These are phyloP conservation scores for Gonatopus flavifemur DNA, from an alignment of 1,140 invertebrate genomes.

Conservation along the genomic window DNA sequence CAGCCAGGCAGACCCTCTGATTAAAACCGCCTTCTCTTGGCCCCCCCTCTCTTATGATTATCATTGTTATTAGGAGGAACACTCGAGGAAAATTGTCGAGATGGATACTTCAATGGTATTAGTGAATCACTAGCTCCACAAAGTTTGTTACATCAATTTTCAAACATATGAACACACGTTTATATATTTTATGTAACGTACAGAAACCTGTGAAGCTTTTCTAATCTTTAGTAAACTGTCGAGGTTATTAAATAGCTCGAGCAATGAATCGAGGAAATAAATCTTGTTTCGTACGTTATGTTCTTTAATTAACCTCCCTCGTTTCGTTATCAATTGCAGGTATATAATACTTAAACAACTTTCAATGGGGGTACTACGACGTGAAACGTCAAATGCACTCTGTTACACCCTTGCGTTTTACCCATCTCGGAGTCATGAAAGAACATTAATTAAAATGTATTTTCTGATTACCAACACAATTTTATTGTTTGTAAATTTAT, in stretches of 20 bases:
- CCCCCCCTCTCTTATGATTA: slow-evolving; percentile 30
- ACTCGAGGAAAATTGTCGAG: slow-evolving; percentile 18
- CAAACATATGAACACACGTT: too few species aligned
- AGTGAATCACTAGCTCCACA: too few species aligned
- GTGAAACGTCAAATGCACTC: too few species aligned
- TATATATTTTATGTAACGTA: neutral
- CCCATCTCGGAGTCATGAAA: too few species aligned
- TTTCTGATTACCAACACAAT: too few species aligned
- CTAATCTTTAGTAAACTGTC: slow-evolving; percentile 35
- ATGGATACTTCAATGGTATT: too few species aligned
- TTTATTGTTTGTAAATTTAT: too few species aligned
- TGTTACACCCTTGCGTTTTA: too few species aligned
- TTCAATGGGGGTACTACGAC: too few species aligned
- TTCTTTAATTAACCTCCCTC: slow-evolving; percentile 31
- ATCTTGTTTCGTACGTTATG: slow-evolving; percentile 13
- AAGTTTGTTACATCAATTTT: too few species aligned
- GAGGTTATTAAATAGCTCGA: slow-evolving; percentile 35
- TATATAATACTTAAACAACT: too few species aligned
- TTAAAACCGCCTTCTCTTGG: slow-evolving; percentile 39
- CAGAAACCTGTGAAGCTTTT: slow-evolving; percentile 8
- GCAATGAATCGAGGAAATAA: slow-evolving; percentile 23
- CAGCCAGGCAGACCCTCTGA: slow-evolving; percentile 37
- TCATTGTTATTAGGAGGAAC: slow-evolving; percentile 39
- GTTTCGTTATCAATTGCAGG: slow-evolving; percentile 19
- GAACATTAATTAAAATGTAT: too few species aligned